These are phyloP conservation scores for Ptychoptera contaminata DNA, from an alignment of 2,888 invertebrate species.

Conservation along the genomic window DNA sequence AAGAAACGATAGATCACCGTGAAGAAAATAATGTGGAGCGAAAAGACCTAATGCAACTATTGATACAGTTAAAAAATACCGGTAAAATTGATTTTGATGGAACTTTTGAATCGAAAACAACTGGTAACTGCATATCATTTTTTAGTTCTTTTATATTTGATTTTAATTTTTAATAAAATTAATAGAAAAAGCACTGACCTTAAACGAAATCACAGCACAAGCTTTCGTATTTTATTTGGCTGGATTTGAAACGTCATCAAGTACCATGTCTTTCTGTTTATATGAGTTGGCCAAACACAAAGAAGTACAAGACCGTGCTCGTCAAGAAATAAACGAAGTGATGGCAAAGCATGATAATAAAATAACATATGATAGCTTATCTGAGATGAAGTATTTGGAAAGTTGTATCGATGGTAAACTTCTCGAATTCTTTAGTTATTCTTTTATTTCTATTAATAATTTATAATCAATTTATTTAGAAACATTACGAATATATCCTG, in stretches of 20 bases:
- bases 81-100: background rate
- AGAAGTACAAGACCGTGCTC: constrained; percentile 25
- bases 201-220: background rate
- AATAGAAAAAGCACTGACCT: no score
- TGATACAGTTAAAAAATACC: constrained; percentile 9
- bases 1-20: constrained; percentile 10
- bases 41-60: constrained; percentile 11
- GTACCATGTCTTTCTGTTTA: constrained; percentile 27
- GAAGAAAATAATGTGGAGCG: constrained; percentile 10
- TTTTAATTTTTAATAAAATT: no score
- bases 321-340: constrained; percentile 25
- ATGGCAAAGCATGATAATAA: constrained; percentile 20
- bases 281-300: constrained; percentile 30
- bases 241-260: constrained; percentile 32
- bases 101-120: background rate
- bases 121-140: background rate
- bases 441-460: background rate
- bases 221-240: constrained; percentile 30
- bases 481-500: background rate
- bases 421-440: no score
- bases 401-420: constrained; percentile 25
- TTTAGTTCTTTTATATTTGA: no score
- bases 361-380: constrained; percentile 25
- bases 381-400: constrained; percentile 28
- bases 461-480: background rate